Evolutionary conservation across 2,888 invertebrate genomes (phyloP).

Genomic region (Glaucopsyche alexis): DNA sequence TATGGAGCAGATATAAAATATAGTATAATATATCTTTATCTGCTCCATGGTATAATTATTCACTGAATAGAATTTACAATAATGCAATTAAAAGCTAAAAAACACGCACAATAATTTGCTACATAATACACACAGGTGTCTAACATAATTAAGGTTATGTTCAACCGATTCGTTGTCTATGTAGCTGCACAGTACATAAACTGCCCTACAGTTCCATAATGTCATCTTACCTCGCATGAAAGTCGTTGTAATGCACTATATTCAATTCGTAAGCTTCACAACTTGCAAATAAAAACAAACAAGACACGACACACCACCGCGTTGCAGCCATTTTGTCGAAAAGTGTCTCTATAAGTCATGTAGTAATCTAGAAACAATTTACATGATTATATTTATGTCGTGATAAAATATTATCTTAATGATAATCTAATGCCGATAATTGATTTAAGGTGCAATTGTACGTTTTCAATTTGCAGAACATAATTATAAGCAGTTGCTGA

Average conservation of each 20-base stretch:
- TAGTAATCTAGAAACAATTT: not conserved
- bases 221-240: conserved; percentile 61
- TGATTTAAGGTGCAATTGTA: not conserved
- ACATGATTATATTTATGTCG: not conserved
- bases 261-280: conserved; percentile 55
- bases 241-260: conserved; percentile 70
- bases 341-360: not conserved
- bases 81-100: too few relatives aligned
- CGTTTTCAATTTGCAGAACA: not conserved
- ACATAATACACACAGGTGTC: too few relatives aligned
- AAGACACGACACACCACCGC: conserved; percentile 30
- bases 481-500: too few relatives aligned
- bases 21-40: too few relatives aligned
- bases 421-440: not conserved
- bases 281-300: conserved; percentile 38
- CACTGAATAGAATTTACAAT: too few relatives aligned
- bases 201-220: too few relatives aligned
- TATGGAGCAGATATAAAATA: too few relatives aligned
- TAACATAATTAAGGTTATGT: too few relatives aligned
- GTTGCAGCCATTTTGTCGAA: conserved; percentile 13
- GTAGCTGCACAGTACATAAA: too few relatives aligned
- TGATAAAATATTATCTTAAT: not conserved
- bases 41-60: too few relatives aligned
- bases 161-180: too few relatives aligned
- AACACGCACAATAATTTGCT: too few relatives aligned